phyloP scores from a whole-genome alignment of 2,113 vertebrate species.

The Cyprinodon brontotheroides region DNA sequence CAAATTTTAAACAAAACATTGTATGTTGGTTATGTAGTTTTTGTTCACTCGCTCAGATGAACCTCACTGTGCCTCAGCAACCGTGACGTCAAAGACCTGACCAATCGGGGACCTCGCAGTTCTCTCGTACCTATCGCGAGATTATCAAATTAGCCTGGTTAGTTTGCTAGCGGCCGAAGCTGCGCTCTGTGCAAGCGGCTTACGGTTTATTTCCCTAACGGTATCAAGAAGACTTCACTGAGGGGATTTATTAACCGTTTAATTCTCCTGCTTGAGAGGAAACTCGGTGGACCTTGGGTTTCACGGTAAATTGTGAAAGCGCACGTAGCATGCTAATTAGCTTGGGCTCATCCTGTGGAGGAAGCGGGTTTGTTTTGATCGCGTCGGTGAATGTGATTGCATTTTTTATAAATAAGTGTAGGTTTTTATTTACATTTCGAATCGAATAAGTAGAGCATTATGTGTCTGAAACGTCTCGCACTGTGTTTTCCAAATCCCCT shows the following conservation, averaged over 20 bases:
- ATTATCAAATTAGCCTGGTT: conserved; percentile 55
- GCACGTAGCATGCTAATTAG: conserved; percentile 50
- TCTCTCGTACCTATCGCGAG: conserved; percentile 70
- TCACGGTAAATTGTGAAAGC: conserved; percentile 53
- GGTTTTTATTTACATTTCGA: neutral
- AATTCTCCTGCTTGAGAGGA: conserved; percentile 23
- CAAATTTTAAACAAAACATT: too few relatives aligned
- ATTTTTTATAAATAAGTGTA: neutral
- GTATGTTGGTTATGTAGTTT: too few relatives aligned
- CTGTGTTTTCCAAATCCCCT: accelerated
- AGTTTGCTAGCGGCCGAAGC: conserved; percentile 57
- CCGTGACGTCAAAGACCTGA: conserved; percentile 60
- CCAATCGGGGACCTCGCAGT: conserved; percentile 63
- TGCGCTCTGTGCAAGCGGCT: conserved; percentile 1
- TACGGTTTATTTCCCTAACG: conserved; percentile 6
- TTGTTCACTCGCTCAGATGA: neutral
- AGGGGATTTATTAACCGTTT: neutral
- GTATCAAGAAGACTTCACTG: neutral
- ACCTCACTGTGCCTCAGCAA: conserved; percentile 74
- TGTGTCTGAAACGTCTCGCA: neutral
- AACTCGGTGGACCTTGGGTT: conserved; percentile 40
- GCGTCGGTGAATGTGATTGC: conserved; percentile 10
- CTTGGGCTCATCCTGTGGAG: conserved; percentile 21
- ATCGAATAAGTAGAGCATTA: accelerated
- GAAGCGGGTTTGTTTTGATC: conserved; percentile 71